Evolutionary conservation across 2,113 vertebrate genomes (phyloP).

Genomic region (Ramphastos sulfuratus): DNA sequence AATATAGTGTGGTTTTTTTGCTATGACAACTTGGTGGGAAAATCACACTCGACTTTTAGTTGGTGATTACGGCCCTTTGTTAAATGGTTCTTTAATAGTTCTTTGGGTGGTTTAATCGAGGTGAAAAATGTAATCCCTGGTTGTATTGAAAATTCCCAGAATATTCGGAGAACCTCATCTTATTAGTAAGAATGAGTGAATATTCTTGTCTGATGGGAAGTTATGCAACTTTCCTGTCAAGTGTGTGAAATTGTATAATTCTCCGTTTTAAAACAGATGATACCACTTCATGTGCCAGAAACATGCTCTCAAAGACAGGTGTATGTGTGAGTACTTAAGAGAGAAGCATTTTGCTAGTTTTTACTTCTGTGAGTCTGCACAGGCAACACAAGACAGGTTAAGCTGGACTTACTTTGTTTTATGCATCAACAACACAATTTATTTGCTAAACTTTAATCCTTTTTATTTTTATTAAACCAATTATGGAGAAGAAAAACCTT

Average conservation of each 20-base stretch:
- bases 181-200: not conserved
- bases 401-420: not conserved
- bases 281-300: not conserved
- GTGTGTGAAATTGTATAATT: not conserved
- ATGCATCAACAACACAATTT: not conserved
- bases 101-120: not conserved
- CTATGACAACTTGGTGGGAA: not conserved
- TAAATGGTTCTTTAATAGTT: not conserved
- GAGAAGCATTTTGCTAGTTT: not conserved
- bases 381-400: not conserved
- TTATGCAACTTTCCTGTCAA: not conserved
- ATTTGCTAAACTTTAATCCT: not conserved
- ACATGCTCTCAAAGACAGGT: not conserved
- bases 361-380: not conserved
- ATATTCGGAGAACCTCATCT: not conserved
- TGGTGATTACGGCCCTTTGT: not conserved
- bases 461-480: not conserved
- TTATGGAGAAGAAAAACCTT: not conserved
- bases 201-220: not conserved
- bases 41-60: not conserved
- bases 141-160: slow-evolving; percentile 4
- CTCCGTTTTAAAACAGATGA: not conserved
- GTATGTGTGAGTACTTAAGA: not conserved
- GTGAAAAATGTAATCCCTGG: not conserved
- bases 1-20: not conserved